Base-by-base conservation (phyloP, 2,797 vertebrate genomes). In the Xenops minutus region DNA sequence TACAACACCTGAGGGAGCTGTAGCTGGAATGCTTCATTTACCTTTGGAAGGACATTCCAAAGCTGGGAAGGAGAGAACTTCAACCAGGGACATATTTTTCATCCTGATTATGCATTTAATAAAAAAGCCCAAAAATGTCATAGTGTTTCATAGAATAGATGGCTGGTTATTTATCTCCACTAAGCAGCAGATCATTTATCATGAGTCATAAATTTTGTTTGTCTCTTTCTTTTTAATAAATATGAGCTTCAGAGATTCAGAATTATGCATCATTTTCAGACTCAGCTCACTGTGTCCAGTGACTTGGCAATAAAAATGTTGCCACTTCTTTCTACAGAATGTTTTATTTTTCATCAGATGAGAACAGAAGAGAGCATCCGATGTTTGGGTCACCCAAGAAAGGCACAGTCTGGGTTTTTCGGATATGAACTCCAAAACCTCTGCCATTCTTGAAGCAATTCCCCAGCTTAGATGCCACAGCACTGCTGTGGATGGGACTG, bases 21-120 rank as follows among this genome's bases (percentile, higher is more conserved):
- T 67, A 78, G 36, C n/a, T 92, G n/a, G 14, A 92, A 89, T 88
- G 82, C 49, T 77, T 92, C 61, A 77, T 93, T 92, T 91, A 64
- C 75, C 4, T 91, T 93, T 83, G 88, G 61, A 96, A 95, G 82
- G 91, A 71, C 0, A 0, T 87, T 82, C 21, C 21, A 76, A 79
- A 85, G 51, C 46, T 69, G 48, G 12, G 39, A 92, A 78, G n/a
- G 41, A 95, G 34, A 91, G 12, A 75, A 78, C 64, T 91, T 91
- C 10, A 4, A 24, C 36, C 46, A 62, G 55, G 52, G 46, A 75
- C 3, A 10, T 11, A 54, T 89, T 89, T 94, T 96, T 83, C 72
- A 85, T 91, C 79, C 92, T 93, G 61, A 88, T 92, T 89, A 85
- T 54, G 12, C 44, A 29, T 67, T 93, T 61, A 80, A 78, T 81